phyloP scores from a whole-genome alignment of 1,140 invertebrate species.

The Charaxes varanes region DNA sequence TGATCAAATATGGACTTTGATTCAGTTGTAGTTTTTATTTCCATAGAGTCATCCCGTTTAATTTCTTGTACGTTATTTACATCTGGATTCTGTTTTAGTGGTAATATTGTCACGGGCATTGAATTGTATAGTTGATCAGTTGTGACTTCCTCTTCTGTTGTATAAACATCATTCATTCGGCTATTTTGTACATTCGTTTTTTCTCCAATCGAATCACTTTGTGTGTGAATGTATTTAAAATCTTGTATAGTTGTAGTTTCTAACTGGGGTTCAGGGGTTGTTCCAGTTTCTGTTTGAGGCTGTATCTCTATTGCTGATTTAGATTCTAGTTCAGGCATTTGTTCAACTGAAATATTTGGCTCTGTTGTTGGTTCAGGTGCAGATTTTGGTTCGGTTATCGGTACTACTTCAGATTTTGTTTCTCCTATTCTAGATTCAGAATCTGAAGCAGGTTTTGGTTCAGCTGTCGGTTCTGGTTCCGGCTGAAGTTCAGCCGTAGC shows the following conservation, averaged over 20 bases:
- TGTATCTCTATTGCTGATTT: slow-evolving; percentile 25
- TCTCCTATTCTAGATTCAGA: slow-evolving; percentile 28
- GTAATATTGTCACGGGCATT: not conserved
- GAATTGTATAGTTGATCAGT: no score
- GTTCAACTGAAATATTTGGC: no score
- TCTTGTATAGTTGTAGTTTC: not conserved
- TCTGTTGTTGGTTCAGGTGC: slow-evolving; percentile 26
- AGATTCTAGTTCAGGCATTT: slow-evolving; percentile 33
- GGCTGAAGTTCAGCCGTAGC: slow-evolving; percentile 28
- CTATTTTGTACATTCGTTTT: no score
- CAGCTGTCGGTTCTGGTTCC: slow-evolving; percentile 10
- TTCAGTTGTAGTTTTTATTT: slow-evolving; percentile 3
- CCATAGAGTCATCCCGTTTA: slow-evolving; percentile 1
- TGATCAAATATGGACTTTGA: slow-evolving; percentile 6
- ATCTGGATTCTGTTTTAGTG: not conserved
- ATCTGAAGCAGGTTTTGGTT: slow-evolving; percentile 21
- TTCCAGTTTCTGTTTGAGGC: slow-evolving; percentile 25
- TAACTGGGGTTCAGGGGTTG: slow-evolving; percentile 16
- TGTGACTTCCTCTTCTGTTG: no score
- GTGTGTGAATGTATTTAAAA: no score
- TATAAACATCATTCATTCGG: no score
- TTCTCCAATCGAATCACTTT: no score
- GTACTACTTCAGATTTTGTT: slow-evolving; percentile 19
- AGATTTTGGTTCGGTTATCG: slow-evolving; percentile 21
- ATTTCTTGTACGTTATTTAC: not conserved